Percentiles rank a stretch among this genome's conserved stretches.
phyloP scores from a whole-genome alignment of 2,113 vertebrate genomes.

The Siniperca chuatsi region DNA sequence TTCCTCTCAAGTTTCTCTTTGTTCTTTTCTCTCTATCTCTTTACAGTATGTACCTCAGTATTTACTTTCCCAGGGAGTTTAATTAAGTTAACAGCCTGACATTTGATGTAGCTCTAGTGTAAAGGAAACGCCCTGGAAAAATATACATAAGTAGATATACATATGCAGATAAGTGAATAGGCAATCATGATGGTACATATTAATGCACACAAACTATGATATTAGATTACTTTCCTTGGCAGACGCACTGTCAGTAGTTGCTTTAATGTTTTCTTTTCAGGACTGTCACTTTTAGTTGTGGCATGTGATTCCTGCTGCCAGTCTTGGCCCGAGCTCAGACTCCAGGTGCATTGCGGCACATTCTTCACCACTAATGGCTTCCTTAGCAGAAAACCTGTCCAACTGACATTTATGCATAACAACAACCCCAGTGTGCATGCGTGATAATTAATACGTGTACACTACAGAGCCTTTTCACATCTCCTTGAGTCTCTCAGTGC shows the following conservation, averaged over 20 bases:
- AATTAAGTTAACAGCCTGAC: neutral
- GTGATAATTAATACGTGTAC: slow-evolving; percentile 72
- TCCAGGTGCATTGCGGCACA: slow-evolving; percentile 62
- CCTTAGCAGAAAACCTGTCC: slow-evolving; percentile 49
- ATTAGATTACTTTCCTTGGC: neutral
- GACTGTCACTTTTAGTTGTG: neutral
- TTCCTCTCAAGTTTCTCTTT: neutral
- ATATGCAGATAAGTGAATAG: neutral
- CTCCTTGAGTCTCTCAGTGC: slow-evolving; percentile 52
- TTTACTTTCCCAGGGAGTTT: neutral
- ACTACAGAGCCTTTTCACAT: slow-evolving; percentile 60
- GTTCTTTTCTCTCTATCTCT: neutral
- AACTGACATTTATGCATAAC: slow-evolving; percentile 66
- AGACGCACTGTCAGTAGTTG: neutral
- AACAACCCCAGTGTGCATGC: slow-evolving; percentile 56
- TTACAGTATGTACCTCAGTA: neutral
- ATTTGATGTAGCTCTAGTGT: neutral
- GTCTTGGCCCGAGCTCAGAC: slow-evolving; percentile 50
- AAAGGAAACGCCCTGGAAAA: neutral
- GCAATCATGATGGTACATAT: neutral
- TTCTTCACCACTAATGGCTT: slow-evolving; percentile 45
- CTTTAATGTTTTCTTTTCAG: neutral
- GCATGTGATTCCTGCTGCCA: slow-evolving; percentile 23
- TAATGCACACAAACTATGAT: neutral
- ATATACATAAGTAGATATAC: too few species aligned